These are phyloP conservation scores for Dolichomitus sp. DNA, from an alignment of 2,888 invertebrate genomes.

Conservation along the genomic window DNA sequence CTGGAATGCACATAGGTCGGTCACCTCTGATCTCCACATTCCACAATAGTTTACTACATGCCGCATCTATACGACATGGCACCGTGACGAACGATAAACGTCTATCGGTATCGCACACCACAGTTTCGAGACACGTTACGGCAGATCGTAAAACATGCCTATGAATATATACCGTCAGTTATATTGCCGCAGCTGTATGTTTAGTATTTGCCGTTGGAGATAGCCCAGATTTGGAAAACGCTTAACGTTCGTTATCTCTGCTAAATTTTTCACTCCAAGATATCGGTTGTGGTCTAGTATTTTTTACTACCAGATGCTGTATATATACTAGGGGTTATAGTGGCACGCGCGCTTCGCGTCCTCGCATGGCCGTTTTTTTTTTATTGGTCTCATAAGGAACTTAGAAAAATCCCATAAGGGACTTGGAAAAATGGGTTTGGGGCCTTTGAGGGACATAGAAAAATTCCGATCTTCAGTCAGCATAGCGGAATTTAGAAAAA, in stretches of 20 bases:
- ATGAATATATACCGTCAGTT: slow-evolving; percentile 43
- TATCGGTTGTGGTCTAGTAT: not conserved
- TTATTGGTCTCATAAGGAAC: no score
- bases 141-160: slow-evolving; percentile 54
- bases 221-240: not conserved
- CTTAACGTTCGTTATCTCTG: not conserved
- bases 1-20: not conserved
- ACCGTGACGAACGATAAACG: slow-evolving; percentile 59
- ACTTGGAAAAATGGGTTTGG: no score
- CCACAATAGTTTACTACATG: slow-evolving; percentile 4
- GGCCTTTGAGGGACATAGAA: no score
- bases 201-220: slow-evolving; percentile 18
- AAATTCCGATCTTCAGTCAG: no score
- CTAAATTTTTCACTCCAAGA: not conserved
- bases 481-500: no score
- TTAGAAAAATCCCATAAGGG: no score
- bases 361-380: no score
- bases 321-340: no score
- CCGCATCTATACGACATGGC: slow-evolving; percentile 36
- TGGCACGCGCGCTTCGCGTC: no score
- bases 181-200: slow-evolving; percentile 15
- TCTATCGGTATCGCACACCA: slow-evolving; percentile 47
- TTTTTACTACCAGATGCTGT: no score
- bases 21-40: slow-evolving; percentile 6
- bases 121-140: slow-evolving; percentile 60